phyloP scores from a whole-genome alignment of 2,888 invertebrate genomes.

The Muscina levida region DNA sequence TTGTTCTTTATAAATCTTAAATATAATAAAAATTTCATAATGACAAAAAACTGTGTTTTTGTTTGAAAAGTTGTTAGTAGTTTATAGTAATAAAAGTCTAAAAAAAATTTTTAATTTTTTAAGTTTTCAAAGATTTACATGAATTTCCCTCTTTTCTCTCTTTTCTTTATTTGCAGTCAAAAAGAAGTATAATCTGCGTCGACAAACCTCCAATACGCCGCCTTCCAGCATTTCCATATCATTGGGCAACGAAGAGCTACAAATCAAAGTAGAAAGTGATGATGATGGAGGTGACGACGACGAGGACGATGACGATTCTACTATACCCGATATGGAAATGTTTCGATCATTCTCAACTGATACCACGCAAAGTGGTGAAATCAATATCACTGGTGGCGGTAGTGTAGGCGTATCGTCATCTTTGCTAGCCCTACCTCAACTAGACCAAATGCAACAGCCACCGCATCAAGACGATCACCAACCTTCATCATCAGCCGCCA shows the following conservation, averaged over 20 bases:
- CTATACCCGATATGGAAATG: constrained; percentile 57
- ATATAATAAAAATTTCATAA: not conserved
- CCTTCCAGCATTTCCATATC: not conserved
- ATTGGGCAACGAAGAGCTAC: constrained; percentile 44
- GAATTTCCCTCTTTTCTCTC: constrained; percentile 32
- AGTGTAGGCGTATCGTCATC: not conserved
- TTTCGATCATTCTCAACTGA: constrained; percentile 56
- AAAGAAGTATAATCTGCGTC: constrained; percentile 58
- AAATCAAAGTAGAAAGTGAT: constrained; percentile 60
- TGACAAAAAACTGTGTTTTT: constrained; percentile 19
- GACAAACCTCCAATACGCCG: constrained; percentile 33
- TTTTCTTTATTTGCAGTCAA: constrained; percentile 52
- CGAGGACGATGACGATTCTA: no score
- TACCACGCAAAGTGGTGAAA: constrained; percentile 41
- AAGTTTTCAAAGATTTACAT: not conserved
- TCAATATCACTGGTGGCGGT: not conserved
- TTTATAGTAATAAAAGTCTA: constrained; percentile 17
- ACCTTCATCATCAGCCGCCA: constrained; percentile 28
- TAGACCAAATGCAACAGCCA: not conserved
- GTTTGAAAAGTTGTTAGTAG: not conserved
- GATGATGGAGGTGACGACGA: no score
- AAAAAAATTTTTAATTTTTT: not conserved
- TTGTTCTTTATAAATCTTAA: not conserved
- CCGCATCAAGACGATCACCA: not conserved
- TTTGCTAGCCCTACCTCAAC: not conserved